Evolutionary conservation across 35 echinoderm and acorn worm genomes (phyloP), one percentile per base, ranked within the genome.

Genomic region (Apostichopus californicus): DNA sequence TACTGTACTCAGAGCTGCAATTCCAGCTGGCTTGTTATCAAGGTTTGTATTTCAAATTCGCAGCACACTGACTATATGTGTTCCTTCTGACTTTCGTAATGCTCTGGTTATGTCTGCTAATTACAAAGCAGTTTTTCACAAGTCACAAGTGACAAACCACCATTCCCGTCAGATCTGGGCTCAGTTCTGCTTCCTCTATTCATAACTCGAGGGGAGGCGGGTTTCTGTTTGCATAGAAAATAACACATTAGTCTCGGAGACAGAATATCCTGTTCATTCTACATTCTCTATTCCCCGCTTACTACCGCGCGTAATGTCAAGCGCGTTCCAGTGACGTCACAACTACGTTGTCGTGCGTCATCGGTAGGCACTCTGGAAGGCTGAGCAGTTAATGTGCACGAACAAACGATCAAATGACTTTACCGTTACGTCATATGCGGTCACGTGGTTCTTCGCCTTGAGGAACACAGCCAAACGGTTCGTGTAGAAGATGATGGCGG

Each of bases 301-400:
- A 34, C 52, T 56, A 56, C 80, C 80, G 80, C 55, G 46, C 80
- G 80, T 83, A 83, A 83, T 83, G 80, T 83, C 80, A 83, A 83
- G 34, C 80, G 80, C 14, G 80, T 83, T 83, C 25, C 80, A 83
- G 80, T 83, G 80, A 83, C 80, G 80, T 55, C 80, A 83, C 80
- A 83, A 83, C 80, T 56, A 83, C 80, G 80, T 83, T 53, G 55
- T 18, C 80, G 24, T 83, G 80, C 80, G 80, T 83, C 80, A 83
- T 56, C 8, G 54, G 55, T n/a, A 83, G 80, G 80, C n/a, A 7
- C 52, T 83, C 55, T 56, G 80, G 34, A 83, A 83, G 55, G 34
- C 80, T 83, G 20, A 18, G 55, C 80, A 55, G 80, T 56, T 83
- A 83, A 83, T 83, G 80, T 56, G 80, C 80, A 83, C 80, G 80